Conservation (phyloP, 2,113 vertebrate genomes). For the Suricata suricatta region DNA sequence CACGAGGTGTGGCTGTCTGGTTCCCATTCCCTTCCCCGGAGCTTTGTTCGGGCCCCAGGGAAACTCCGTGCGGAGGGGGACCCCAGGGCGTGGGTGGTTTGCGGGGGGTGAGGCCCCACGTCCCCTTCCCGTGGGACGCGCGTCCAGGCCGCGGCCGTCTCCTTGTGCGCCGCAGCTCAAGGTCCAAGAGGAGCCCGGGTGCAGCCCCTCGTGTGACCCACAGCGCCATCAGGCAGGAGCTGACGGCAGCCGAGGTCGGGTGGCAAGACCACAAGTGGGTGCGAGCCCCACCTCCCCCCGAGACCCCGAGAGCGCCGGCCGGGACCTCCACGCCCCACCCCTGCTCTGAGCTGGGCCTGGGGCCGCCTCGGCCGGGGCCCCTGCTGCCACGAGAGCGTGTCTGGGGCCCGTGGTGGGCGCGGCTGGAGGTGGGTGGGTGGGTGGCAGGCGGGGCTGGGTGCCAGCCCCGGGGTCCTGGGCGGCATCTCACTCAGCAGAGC, state of each 20-base stretch:
- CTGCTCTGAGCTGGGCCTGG: not conserved
- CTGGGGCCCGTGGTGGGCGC: not conserved
- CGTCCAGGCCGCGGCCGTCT: not conserved
- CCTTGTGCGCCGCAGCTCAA: too few species aligned
- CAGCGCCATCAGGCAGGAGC: not conserved
- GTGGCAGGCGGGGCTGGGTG: not conserved
- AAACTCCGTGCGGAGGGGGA: not conserved
- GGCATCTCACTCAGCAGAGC: not conserved
- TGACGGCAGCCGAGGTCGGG: not conserved
- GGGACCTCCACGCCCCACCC: too few species aligned
- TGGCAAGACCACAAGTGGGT: accelerated
- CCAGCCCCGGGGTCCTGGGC: accelerated
- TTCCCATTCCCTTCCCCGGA: not conserved
- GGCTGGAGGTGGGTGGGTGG: not conserved
- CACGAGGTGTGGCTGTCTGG: accelerated
- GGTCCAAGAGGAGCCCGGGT: too few species aligned
- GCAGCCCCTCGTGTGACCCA: accelerated
- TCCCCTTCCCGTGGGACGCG: accelerated
- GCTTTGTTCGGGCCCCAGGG: not conserved
- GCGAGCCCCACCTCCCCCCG: not conserved
- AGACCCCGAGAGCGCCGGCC: not conserved
- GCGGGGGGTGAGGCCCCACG: too few species aligned
- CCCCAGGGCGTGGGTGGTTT: too few species aligned
- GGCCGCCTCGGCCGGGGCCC: not conserved
- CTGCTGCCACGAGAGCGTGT: not conserved